Evolutionary conservation across 2,888 invertebrate species (phyloP), one percentile per base, ranked within the genome.

Genomic region (Eulithis prunata): DNA sequence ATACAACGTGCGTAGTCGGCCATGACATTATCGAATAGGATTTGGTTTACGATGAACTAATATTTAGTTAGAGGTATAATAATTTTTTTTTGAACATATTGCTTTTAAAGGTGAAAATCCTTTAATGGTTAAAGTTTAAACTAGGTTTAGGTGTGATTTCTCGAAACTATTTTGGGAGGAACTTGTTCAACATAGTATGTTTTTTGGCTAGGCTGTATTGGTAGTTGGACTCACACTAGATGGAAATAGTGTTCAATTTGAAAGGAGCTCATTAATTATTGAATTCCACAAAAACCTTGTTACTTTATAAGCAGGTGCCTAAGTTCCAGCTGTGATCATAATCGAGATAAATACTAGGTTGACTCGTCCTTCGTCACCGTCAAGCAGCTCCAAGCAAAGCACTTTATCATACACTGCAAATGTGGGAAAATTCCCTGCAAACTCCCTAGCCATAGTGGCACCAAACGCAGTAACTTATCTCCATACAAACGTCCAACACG

Each of bases 1-100:
- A 28, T 43, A 52, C 13, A 14, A 4, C 28, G 57, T 64, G 14
- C 21, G 43, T 7, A 58, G 38, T 28, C 28, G 75, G 49, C 79
- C 78, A 38, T 79, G 79, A 77, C 78, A 75, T 78, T 78, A 64
- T 60, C 53, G 53, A 60, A 52, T 59, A 43, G 53, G 60, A 60
- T 45, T 36, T 28, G 46, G 52, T 46, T 56, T 56, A 56, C 57
- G 32, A 14, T 36, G 12, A n/a, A 55, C 38, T 21, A 28, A 28
- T 7, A 46, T 55, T 49, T 49, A 21, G 49, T 1, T 49, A 49
- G 21, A 21, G 36, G 38, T 41, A 28, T 21, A n/a, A n/a, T n/a
- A 14, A 45, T 14, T 45, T 28, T 49, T 38, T 41, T 7, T 55
- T 49, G 57, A 45, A 41, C 38, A 32, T 47, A n/a, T n/a, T n/a